phyloP scores from a whole-genome alignment of 2,888 invertebrate species.

The Osmoderma eremita region DNA sequence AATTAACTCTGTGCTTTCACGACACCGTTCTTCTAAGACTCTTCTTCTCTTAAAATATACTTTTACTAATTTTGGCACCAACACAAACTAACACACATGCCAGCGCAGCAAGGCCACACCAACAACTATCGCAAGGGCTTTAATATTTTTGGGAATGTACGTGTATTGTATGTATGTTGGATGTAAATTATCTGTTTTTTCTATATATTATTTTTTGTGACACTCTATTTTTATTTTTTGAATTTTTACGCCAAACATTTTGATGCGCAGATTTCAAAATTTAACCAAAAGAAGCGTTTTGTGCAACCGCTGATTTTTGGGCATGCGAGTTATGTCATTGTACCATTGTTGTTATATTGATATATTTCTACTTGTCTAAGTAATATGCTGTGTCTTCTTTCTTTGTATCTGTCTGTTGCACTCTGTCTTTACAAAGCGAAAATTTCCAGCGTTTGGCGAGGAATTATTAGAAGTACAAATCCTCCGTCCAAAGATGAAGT shows the following conservation, averaged over 20 bases:
- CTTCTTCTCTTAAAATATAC: no score
- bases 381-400: not conserved
- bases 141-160: no score
- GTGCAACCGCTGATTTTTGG: slow-evolving; percentile 17
- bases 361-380: slow-evolving; percentile 9
- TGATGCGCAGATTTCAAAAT: no score
- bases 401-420: not conserved
- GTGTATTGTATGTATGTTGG: not conserved
- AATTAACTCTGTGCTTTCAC: no score
- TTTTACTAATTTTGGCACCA: no score
- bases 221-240: not conserved
- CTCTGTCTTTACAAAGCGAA: not conserved
- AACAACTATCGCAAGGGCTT: no score
- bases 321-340: slow-evolving; percentile 13
- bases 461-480: not conserved
- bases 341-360: slow-evolving; percentile 6
- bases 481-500: no score
- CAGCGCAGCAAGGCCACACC: no score
- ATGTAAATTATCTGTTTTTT: slow-evolving; percentile 4
- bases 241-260: no score
- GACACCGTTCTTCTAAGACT: no score
- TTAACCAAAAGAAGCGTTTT: not conserved
- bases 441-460: not conserved
- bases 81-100: no score
- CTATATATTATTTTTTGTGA: not conserved